A percentile compares a stretch with the other conserved stretches of the same genome.
Evolutionary conservation across 2,797 vertebrate genomes (phyloP).

Genomic region (Girardinus metallicus): DNA sequence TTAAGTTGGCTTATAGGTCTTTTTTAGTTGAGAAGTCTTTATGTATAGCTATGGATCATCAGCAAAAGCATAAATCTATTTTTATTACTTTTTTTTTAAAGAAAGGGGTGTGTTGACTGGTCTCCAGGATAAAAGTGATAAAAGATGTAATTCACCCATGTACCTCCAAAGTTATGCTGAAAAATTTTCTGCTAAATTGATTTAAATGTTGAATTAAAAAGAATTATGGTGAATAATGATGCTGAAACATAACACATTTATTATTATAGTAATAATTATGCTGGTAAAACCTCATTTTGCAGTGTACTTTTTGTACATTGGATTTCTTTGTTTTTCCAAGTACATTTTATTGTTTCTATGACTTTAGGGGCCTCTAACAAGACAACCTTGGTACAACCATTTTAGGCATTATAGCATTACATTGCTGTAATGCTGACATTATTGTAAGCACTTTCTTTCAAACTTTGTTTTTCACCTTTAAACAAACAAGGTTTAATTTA

Average conservation of each 20-base stretch:
- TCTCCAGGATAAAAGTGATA: neutral
- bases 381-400: neutral
- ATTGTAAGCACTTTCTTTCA: slow-evolving; percentile 4
- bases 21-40: too few relatives aligned
- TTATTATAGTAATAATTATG: neutral
- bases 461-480: slow-evolving; percentile 14
- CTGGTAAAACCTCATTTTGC: neutral
- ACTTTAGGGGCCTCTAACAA: neutral
- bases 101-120: neutral
- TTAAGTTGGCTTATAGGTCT: too few relatives aligned
- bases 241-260: neutral
- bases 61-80: neutral
- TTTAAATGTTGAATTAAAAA: neutral
- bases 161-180: neutral
- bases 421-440: neutral
- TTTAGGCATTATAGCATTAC: neutral
- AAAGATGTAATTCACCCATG: neutral
- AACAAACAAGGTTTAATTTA: slow-evolving; percentile 28
- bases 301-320: neutral
- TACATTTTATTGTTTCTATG: neutral
- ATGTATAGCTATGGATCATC: too few relatives aligned
- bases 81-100: neutral
- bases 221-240: neutral
- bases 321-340: neutral
- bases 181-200: neutral